Percentiles rank a stretch among this genome's conserved stretches.
Evolutionary conservation across 2,113 vertebrate genomes (phyloP).

Genomic region (Bagarius yarrelli): DNA sequence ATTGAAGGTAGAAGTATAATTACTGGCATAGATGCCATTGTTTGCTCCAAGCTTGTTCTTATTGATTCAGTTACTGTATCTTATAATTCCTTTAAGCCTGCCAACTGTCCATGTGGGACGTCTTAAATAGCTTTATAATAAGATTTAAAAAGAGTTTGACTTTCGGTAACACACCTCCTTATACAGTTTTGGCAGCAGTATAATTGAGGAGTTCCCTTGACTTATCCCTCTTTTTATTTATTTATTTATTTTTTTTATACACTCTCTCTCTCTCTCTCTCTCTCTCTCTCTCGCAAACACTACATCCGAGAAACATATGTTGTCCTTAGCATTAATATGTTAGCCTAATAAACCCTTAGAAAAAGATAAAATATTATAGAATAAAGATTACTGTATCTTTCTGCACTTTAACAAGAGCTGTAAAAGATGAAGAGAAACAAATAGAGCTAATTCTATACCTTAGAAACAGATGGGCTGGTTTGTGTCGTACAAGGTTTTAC

Average conservation of each 20-base stretch:
- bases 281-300: not conserved
- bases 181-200: conserved; percentile 27
- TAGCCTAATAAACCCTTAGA: conserved; percentile 52
- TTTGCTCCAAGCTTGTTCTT: conserved; percentile 25
- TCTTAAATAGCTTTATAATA: conserved; percentile 49
- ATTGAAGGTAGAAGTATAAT: conserved; percentile 1
- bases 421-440: not conserved
- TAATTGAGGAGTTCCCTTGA: conserved; percentile 24
- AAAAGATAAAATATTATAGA: conserved; percentile 55
- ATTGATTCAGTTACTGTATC: conserved; percentile 48
- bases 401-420: conserved; percentile 14
- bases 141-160: conserved; percentile 49
- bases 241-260: too few species aligned
- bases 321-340: not conserved
- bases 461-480: conserved; percentile 27
- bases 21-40: conserved; percentile 3
- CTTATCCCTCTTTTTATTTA: not conserved
- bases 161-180: conserved; percentile 32
- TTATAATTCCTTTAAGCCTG: conserved; percentile 56
- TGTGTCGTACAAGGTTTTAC: not conserved
- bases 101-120: conserved; percentile 32
- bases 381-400: conserved; percentile 43
- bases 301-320: not conserved
- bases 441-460: conserved; percentile 5
- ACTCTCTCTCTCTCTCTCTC: not conserved